Evolutionary conservation across 2,797 vertebrate species (phyloP).

Genomic region (Xiphophorus birchmanni): DNA sequence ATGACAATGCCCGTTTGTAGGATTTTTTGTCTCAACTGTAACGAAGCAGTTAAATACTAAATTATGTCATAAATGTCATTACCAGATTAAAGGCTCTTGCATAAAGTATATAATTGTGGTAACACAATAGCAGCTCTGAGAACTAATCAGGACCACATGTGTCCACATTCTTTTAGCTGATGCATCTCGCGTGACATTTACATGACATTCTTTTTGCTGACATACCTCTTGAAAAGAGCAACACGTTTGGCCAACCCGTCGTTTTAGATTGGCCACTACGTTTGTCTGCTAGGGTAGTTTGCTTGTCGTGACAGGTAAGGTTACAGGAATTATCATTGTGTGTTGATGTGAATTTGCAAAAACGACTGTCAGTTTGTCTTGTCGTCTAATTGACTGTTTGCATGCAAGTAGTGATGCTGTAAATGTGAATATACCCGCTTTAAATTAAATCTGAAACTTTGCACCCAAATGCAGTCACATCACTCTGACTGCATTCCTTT

Average conservation of each 20-base stretch:
- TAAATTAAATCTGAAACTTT: not conserved
- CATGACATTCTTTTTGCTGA: not conserved
- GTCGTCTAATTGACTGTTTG: not conserved
- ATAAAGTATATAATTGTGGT: not conserved
- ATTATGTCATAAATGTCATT: not conserved
- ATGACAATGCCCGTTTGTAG: not conserved
- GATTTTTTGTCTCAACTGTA: not conserved
- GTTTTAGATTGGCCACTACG: not conserved
- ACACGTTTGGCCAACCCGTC: not conserved
- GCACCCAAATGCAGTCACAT: not conserved
- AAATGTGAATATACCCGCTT: not conserved
- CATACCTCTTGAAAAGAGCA: not conserved
- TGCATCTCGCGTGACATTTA: not conserved
- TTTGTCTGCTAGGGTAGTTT: not conserved
- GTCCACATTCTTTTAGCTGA: conserved; percentile 7
- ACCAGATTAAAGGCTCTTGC: not conserved
- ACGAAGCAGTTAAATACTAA: not conserved
- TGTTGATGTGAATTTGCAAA: not conserved
- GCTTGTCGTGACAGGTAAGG: not conserved
- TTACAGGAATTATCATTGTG: not conserved
- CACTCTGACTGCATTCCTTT: not conserved
- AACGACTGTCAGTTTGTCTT: not conserved
- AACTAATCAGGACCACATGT: not conserved
- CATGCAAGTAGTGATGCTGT: not conserved
- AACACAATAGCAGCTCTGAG: not conserved